phyloP scores from a whole-genome alignment of 2,113 vertebrate species.

The Apteryx owenii region DNA sequence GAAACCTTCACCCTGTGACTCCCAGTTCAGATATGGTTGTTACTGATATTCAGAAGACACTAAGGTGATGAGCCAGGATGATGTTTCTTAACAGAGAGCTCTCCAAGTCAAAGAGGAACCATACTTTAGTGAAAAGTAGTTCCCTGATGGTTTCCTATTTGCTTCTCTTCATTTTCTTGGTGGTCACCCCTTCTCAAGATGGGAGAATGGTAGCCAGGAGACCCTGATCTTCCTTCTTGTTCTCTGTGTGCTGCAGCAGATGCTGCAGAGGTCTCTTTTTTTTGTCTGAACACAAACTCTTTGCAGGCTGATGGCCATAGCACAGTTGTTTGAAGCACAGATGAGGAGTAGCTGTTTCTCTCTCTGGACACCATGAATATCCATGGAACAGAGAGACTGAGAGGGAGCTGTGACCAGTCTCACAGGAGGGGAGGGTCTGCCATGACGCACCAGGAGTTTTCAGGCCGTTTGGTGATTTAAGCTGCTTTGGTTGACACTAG shows the following conservation, averaged over 20 bases:
- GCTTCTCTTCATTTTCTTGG: not conserved
- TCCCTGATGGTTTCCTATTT: no score
- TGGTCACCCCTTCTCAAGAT: not conserved
- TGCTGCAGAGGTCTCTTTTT: not conserved
- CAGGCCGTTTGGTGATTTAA: not conserved
- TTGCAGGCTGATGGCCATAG: not conserved
- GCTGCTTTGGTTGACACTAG: not conserved
- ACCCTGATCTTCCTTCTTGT: not conserved
- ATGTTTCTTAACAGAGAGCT: no score
- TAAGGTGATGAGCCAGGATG: no score
- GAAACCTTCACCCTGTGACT: not conserved
- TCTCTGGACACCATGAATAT: not conserved
- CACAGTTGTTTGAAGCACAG: not conserved
- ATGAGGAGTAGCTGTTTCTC: not conserved
- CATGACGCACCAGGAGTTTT: not conserved
- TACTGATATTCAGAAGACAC: not conserved
- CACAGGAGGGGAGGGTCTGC: not conserved
- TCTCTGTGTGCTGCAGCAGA: not conserved
- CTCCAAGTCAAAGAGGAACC: no score
- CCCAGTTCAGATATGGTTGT: not conserved
- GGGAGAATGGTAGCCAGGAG: no score
- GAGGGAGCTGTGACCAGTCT: not conserved
- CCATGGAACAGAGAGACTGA: not conserved
- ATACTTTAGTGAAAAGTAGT: no score
- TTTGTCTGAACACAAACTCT: not conserved